Evolutionary conservation across 2,113 vertebrate genomes (phyloP), one percentile per base, ranked within the genome.

Genomic region (Pachypanchax playfairii): DNA sequence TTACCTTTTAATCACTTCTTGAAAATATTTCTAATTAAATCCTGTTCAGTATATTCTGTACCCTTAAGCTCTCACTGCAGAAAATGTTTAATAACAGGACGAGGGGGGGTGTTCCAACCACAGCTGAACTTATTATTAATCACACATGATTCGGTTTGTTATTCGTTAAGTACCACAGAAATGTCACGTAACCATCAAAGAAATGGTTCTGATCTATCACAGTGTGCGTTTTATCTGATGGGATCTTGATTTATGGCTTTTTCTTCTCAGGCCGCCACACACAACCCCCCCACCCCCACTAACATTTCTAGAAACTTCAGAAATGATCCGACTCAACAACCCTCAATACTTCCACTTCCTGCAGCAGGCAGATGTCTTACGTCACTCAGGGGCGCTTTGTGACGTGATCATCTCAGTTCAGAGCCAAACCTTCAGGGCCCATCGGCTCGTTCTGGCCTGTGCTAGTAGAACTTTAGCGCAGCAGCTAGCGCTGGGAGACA

Each of bases 381-480:
- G 93, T 22, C 89, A 75, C 47, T 77, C 87, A 0, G 90, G 90
- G 25, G 80, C 78, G 1, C 70, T 94, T 1, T 94, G 94, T 39
- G 94, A 95, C 15, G 86, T 89, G 3, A 57, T 92, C 43, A 92
- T 95, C 71, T 88, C 67, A 0, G 92, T 92, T 2, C 91, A 88
- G 15, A 87, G 77, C 38, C 90, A 90, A 21, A 91, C 87, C 1
- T 94, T 94, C 73, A 84, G 68, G 39, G 93, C 90, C 14, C 94
- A 95, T 70, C 91, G 94, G 6, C 64, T 94, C 14, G 92, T 95
- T 5, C 77, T 94, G 24, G 93, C 93, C n/a, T 92, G 93, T 21
- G 91, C 87, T 2, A 95, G 94, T 84, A 89, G 84, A 36, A 82
- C 66, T 26, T 81, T 94, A 15, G 88, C 87, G 12, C 66, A 72